A percentile compares a stretch with the other conserved stretches of the same genome.
Evolutionary conservation across 2,797 vertebrate species (phyloP).

Genomic region (Salmo trutta): DNA sequence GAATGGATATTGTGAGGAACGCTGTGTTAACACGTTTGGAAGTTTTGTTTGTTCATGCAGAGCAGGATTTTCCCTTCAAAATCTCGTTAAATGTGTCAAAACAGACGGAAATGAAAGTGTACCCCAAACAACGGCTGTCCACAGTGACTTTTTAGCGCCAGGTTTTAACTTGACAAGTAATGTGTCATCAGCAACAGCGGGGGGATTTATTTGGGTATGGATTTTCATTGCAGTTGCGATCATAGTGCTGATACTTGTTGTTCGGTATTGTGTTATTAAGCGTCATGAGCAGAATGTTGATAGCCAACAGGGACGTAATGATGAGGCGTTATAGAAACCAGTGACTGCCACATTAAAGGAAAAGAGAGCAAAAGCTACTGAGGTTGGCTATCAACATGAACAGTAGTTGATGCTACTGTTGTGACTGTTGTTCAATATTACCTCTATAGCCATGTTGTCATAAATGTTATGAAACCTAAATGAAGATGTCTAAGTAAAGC

Average conservation of each 20-base stretch:
- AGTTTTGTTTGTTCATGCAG: conserved; percentile 60
- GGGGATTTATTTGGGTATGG: conserved; percentile 58
- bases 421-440: no score
- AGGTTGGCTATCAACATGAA: no score
- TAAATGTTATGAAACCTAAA: no score
- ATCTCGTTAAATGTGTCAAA: conserved; percentile 37
- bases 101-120: neutral
- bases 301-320: neutral
- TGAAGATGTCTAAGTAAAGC: no score
- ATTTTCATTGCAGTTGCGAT: conserved; percentile 39
- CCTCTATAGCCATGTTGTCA: no score
- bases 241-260: conserved; percentile 34
- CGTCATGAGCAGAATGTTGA: conserved; percentile 3
- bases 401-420: no score
- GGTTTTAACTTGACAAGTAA: conserved; percentile 4
- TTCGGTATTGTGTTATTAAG: conserved; percentile 50
- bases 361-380: no score
- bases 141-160: conserved; percentile 13
- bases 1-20: conserved; percentile 11
- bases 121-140: neutral
- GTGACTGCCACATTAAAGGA: no score
- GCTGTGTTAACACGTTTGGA: conserved; percentile 66
- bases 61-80: conserved; percentile 46
- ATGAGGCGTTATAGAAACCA: no score
- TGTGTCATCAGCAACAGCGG: neutral